Evolutionary conservation across 2,113 vertebrate genomes (phyloP), one percentile per base, ranked within the genome.

Genomic region (Anoplopoma fimbria): DNA sequence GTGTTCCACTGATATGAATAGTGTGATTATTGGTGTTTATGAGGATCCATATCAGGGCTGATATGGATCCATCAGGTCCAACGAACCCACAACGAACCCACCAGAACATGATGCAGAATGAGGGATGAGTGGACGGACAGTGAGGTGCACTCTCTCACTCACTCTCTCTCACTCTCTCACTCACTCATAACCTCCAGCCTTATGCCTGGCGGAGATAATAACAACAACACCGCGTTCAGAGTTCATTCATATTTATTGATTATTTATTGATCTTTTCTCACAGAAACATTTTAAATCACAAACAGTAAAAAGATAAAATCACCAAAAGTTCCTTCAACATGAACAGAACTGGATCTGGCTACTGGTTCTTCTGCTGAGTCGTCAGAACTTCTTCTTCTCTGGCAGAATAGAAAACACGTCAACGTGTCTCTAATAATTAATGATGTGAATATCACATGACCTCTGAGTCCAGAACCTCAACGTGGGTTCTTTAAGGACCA

Each of bases 401-500:
- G 29, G 23, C 55, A 31, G 53, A 42, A 29, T 9, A 40, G 14
- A 25, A 4, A 27, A 29, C 38, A 57, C 25, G 25, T 60, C 40
- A 51, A 42, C 40, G 40, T 42, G 40, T 14, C 40, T 42, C 40
- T 4, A 13, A 13, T 42, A 42, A 13, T 42, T 42, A 15, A 6
- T 9, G 0, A 49, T 82, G 80, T 82, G 80, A 82, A 76, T 82
- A 63, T 82, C 80, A 82, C 72, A 69, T 62, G 33, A 69, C 3
- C 23, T 23, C 19, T 25, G n/a, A 21, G 65, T 61, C 55, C 65
- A 4, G 1, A 2, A 64, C 45, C 27, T 27, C 73, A 63, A 47
- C 4, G 1, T 45, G 49, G 19, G 61, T 21, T 10, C 17, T 58
- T 47, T 69, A 25, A 69, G 65, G 67, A 40, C 57, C 33, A 40